These are phyloP conservation scores for Alentia gelatinosa DNA, from an alignment of 2,888 invertebrate species.

Conservation along the genomic window DNA sequence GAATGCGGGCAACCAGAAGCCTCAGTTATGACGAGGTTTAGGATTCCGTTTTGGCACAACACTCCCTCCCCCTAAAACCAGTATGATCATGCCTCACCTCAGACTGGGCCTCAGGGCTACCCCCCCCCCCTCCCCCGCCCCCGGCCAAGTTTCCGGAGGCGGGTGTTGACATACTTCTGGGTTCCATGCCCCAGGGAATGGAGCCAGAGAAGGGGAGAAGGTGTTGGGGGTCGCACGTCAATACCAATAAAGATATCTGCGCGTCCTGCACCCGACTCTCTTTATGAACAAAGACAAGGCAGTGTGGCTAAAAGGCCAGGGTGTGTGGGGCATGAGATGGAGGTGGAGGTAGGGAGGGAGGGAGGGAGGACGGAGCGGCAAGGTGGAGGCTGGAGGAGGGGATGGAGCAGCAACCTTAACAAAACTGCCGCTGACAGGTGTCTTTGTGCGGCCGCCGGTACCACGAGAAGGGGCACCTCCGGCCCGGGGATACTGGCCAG, in stretches of 20 bases:
- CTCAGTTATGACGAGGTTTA: neutral
- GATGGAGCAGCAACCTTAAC: neutral
- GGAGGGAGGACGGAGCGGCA: neutral
- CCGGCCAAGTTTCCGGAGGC: neutral
- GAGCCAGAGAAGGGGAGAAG: no score
- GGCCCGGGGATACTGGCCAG: neutral
- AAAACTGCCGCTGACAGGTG: neutral
- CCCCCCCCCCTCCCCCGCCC: no score
- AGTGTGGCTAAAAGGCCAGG: no score
- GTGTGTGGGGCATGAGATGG: no score
- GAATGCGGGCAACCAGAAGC: neutral
- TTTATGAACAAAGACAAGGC: neutral
- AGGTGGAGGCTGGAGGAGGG: neutral
- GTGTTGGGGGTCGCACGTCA: neutral
- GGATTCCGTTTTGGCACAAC: neutral
- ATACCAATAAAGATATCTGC: neutral
- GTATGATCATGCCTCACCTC: neutral
- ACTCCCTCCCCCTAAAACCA: neutral
- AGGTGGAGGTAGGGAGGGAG: neutral
- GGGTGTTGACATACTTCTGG: neutral
- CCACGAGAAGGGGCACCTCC: neutral
- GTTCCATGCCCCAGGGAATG: neutral
- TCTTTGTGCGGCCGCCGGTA: neutral
- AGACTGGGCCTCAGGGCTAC: neutral
- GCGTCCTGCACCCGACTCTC: neutral